Conservation (phyloP, 2,113 vertebrate species). For the Odontophorus gujanensis region DNA sequence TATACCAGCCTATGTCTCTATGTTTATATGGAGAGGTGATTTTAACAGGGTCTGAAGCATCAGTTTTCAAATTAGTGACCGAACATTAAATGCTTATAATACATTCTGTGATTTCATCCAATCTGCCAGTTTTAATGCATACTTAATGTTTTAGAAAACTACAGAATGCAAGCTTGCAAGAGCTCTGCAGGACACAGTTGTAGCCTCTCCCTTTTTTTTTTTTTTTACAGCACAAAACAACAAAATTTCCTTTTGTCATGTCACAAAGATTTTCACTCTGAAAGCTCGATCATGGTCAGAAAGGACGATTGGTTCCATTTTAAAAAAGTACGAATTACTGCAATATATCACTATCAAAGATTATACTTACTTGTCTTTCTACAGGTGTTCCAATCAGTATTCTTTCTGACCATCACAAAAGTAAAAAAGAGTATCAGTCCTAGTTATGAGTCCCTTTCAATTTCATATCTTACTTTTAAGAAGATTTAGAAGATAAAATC, state of each 20-base stretch:
- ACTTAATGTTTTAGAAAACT: background rate
- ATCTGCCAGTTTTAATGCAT: background rate
- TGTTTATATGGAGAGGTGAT: accelerated
- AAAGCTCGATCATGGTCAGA: background rate
- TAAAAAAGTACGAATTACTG: background rate
- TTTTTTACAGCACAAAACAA: background rate
- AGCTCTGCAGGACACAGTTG: background rate
- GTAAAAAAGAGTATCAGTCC: background rate
- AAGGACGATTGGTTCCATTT: background rate
- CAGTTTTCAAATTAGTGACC: background rate
- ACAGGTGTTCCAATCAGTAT: background rate
- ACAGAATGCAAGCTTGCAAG: background rate
- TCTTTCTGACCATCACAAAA: background rate
- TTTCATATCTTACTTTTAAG: background rate
- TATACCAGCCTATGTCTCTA: background rate
- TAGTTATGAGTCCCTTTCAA: background rate
- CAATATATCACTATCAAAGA: background rate
- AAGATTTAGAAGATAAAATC: background rate
- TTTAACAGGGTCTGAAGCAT: background rate
- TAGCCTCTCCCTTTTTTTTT: background rate
- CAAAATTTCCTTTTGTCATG: background rate
- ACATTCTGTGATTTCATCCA: background rate
- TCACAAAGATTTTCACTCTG: background rate
- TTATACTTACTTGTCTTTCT: background rate
- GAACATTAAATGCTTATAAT: background rate